Conservation (phyloP, 2,888 invertebrate genomes). For the Drosophila maculinotata region DNA sequence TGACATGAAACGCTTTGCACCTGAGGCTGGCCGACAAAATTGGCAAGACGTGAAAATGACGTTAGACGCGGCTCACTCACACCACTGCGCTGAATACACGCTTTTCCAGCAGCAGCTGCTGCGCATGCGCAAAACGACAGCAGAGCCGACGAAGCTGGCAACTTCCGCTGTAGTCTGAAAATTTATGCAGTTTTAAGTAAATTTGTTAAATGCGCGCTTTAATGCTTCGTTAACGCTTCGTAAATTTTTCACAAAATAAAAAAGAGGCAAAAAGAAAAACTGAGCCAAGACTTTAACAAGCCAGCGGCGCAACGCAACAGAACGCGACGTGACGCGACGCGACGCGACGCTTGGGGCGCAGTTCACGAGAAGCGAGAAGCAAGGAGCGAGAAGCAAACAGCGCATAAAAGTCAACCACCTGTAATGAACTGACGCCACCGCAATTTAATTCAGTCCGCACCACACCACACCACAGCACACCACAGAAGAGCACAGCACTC, state of each 20-base stretch:
- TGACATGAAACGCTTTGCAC: conserved; percentile 13
- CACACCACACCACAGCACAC: conserved; percentile 19
- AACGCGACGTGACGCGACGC: conserved; percentile 11
- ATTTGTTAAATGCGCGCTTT: conserved; percentile 84
- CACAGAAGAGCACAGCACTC: neutral
- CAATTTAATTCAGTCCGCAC: conserved; percentile 75
- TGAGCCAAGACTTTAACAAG: conserved; percentile 55
- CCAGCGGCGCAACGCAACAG: conserved; percentile 25
- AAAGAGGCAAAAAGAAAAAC: conserved; percentile 44
- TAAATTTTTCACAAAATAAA: conserved; percentile 78
- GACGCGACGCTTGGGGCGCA: conserved; percentile 2
- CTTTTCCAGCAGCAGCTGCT: conserved; percentile 45
- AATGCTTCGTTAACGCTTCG: conserved; percentile 84
- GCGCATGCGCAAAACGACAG: conserved; percentile 58
- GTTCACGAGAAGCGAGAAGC: conserved; percentile 27
- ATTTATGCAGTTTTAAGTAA: conserved; percentile 83
- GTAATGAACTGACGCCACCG: conserved; percentile 83
- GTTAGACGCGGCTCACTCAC: conserved; percentile 32
- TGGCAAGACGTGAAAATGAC: conserved; percentile 61
- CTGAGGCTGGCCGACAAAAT: conserved; percentile 24
- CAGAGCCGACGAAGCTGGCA: conserved; percentile 39
- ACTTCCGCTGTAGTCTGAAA: conserved; percentile 64
- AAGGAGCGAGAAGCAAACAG: conserved; percentile 32
- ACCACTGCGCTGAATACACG: conserved; percentile 37
- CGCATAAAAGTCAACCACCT: conserved; percentile 81